A percentile compares a stretch with the other conserved stretches of the same genome.
Conservation (phyloP, 2,113 vertebrate genomes). For the Uria aalge region DNA sequence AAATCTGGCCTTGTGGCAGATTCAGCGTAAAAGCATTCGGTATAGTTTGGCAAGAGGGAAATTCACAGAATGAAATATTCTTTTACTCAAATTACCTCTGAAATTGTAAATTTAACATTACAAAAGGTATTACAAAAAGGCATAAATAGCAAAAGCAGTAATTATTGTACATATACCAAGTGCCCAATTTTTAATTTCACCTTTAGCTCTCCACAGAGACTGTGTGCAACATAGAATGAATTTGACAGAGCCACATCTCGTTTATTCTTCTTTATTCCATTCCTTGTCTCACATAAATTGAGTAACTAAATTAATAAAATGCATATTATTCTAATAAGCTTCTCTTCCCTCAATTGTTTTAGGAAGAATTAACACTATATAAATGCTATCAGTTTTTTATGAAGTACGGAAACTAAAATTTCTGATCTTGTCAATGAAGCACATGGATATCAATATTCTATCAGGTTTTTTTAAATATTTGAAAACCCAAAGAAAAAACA, state of each 20-base stretch:
- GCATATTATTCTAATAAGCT: neutral
- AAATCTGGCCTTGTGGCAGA: neutral
- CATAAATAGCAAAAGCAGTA: neutral
- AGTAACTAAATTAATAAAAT: neutral
- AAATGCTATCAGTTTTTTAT: neutral
- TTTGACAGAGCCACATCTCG: no score
- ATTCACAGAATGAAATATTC: neutral
- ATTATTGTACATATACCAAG: fast-evolving
- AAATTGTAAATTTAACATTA: neutral
- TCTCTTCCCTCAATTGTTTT: neutral
- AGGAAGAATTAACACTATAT: neutral
- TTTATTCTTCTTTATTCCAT: neutral
- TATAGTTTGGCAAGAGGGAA: neutral
- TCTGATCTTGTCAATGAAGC: neutral
- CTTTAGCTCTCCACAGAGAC: neutral
- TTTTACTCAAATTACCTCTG: neutral
- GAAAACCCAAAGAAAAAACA: neutral
- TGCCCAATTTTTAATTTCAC: neutral
- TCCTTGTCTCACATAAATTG: neutral
- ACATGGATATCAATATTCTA: neutral
- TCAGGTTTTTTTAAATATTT: neutral
- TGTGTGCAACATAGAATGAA: neutral
- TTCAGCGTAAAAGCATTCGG: neutral
- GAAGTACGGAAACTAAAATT: neutral
- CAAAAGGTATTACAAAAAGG: neutral